These are phyloP conservation scores for Antedon mediterranea DNA, from an alignment of 53 echinoderm and acorn worm species.

Conservation along the genomic window DNA sequence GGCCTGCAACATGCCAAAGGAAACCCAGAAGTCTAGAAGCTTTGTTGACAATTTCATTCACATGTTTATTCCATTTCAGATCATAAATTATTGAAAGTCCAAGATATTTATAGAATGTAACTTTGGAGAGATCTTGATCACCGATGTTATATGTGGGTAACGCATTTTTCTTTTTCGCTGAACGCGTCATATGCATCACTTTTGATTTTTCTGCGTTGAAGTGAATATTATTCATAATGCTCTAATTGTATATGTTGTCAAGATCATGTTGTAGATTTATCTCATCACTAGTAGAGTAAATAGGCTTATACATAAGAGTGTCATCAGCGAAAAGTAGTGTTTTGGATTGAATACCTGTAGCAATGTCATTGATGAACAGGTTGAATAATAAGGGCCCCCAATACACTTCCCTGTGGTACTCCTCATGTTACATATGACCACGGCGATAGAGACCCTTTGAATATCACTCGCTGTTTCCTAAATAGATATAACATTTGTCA, in stretches of 20 bases:
- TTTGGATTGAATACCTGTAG: background rate
- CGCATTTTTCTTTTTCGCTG: background rate
- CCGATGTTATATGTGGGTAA: background rate
- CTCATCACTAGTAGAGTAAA: background rate
- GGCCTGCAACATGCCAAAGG: too few species aligned
- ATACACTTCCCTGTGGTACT: background rate
- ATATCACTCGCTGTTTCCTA: background rate
- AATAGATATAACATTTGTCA: too few species aligned
- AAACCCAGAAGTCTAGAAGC: too few species aligned
- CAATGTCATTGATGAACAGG: background rate
- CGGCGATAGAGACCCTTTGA: background rate
- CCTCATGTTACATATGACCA: background rate
- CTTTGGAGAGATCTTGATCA: background rate
- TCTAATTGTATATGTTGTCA: background rate
- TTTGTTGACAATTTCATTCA: background rate
- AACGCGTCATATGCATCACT: background rate
- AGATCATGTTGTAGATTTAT: background rate
- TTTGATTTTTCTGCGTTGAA: background rate
- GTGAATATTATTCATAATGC: background rate
- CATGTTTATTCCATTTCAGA: background rate
- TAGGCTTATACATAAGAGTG: background rate
- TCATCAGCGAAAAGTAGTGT: background rate
- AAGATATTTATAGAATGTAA: background rate
- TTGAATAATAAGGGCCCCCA: background rate
- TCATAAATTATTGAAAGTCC: background rate